phyloP scores from a whole-genome alignment of 1,140 invertebrate species.

The Cryptotermes secundus region DNA sequence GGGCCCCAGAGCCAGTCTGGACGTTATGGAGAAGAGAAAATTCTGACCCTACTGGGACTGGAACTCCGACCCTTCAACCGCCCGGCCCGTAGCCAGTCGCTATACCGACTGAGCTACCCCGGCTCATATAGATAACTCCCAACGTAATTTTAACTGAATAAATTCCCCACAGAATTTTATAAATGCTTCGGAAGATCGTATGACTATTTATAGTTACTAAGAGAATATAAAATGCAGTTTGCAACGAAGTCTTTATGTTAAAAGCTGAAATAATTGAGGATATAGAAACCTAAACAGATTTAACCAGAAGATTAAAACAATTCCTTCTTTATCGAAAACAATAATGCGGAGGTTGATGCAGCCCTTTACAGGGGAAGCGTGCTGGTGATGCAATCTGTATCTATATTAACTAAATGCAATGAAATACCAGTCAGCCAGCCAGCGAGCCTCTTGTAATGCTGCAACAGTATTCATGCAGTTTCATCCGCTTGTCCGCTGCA shows the following conservation, averaged over 20 bases:
- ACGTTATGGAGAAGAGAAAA: too few relatives aligned
- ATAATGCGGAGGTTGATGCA: not conserved
- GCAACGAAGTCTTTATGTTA: too few relatives aligned
- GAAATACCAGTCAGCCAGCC: not conserved
- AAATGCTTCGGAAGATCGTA: too few relatives aligned
- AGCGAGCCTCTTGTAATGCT: not conserved
- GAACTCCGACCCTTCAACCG: too few relatives aligned
- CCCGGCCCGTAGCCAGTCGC: too few relatives aligned
- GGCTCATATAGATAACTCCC: too few relatives aligned
- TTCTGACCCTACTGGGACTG: too few relatives aligned
- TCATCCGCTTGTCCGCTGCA: not conserved
- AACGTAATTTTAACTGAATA: too few relatives aligned
- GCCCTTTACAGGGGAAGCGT: not conserved
- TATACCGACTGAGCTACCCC: too few relatives aligned
- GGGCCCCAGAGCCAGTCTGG: too few relatives aligned
- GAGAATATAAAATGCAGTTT: not conserved
- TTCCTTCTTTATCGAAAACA: conserved; percentile 3
- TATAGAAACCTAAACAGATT: not conserved
- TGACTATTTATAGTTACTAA: too few relatives aligned
- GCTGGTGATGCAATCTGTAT: not conserved
- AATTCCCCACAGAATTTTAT: too few relatives aligned
- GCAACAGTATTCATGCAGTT: conserved; percentile 9
- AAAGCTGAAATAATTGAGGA: conserved; percentile 13
- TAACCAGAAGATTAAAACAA: not conserved
- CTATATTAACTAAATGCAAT: not conserved